Conservation (phyloP, 2,888 invertebrate genomes). For the Trypoxylon attenuatum region DNA sequence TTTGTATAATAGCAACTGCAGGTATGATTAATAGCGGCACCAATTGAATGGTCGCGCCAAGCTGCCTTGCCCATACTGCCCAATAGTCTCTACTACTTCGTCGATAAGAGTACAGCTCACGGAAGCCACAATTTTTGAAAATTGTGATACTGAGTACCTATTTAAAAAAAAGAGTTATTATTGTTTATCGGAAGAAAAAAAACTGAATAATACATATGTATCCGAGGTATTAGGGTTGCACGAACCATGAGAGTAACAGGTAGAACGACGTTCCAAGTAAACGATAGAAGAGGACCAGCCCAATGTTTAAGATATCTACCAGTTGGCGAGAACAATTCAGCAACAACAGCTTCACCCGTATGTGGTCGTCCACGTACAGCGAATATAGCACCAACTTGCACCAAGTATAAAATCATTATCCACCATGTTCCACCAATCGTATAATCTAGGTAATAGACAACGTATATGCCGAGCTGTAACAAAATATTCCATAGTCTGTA, state of each 20-base stretch:
- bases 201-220: neutral
- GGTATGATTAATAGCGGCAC: slow-evolving; percentile 85
- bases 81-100: slow-evolving; percentile 82
- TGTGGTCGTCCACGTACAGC: slow-evolving; percentile 91
- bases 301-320: slow-evolving; percentile 75
- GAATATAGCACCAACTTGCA: slow-evolving; percentile 88
- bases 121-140: slow-evolving; percentile 82
- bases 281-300: slow-evolving; percentile 84
- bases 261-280: slow-evolving; percentile 91
- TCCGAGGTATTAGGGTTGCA: neutral
- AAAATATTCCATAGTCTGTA: slow-evolving; percentile 1
- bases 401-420: slow-evolving; percentile 86
- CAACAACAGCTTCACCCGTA: slow-evolving; percentile 84
- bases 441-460: slow-evolving; percentile 91
- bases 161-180: slow-evolving; percentile 27
- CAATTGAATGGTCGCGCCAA: slow-evolving; percentile 84
- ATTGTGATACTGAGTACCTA: slow-evolving; percentile 82
- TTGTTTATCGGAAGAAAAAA: neutral
- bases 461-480: slow-evolving; percentile 83
- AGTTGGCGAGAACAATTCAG: slow-evolving; percentile 78
- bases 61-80: slow-evolving; percentile 86
- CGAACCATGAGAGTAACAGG: slow-evolving; percentile 87
- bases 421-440: slow-evolving; percentile 91
- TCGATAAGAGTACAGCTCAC: slow-evolving; percentile 82
- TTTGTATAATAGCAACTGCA: slow-evolving; percentile 82